Percentiles rank a stretch among this genome's conserved stretches.
Conservation (phyloP, 2,113 vertebrate species). For the Numenius arquata region DNA sequence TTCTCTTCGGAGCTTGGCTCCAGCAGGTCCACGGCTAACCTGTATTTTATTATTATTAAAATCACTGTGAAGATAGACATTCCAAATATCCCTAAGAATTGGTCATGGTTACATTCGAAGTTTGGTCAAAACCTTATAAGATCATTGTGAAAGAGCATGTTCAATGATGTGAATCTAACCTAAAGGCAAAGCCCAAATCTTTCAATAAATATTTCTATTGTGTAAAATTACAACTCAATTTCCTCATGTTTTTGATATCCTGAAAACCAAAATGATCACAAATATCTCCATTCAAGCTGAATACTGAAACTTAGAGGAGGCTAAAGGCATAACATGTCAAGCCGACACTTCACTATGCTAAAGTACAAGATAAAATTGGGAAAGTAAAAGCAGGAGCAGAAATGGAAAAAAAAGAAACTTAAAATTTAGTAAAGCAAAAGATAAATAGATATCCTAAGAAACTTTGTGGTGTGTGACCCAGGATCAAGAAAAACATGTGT, state of each 20-base stretch:
- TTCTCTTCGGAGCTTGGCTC: no score
- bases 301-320: neutral
- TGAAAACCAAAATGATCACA: neutral
- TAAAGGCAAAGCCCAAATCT: neutral
- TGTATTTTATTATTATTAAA: neutral
- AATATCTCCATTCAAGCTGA: neutral
- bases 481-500: neutral
- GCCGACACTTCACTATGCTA: neutral
- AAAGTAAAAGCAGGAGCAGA: neutral
- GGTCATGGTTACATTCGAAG: neutral
- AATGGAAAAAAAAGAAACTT: neutral
- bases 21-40: no score
- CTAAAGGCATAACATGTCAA: neutral
- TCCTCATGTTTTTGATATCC: neutral
- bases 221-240: neutral
- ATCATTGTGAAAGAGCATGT: neutral
- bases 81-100: neutral
- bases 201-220: neutral
- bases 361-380: neutral
- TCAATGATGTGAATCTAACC: neutral
- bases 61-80: neutral
- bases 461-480: neutral
- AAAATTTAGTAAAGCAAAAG: neutral
- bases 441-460: neutral
- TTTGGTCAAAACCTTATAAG: neutral